Conservation (phyloP, 92 coral and sea anemone genomes). For the Porites divaricata region DNA sequence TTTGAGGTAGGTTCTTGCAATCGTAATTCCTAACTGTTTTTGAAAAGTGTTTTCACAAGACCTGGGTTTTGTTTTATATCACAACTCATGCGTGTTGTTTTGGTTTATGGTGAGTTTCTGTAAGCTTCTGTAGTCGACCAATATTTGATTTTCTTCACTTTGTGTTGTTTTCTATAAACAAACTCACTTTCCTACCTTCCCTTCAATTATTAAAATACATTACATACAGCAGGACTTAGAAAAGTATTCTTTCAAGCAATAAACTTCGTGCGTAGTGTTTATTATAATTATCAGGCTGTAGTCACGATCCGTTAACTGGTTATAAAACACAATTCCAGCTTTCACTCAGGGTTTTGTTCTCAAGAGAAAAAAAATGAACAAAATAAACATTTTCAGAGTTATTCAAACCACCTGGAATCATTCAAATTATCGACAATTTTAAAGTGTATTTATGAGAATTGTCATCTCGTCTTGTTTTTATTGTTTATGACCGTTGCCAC, state of each 20-base stretch:
- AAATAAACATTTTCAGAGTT: no score
- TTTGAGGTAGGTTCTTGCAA: background rate
- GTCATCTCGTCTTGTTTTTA: background rate
- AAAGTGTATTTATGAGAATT: background rate
- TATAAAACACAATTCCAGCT: background rate
- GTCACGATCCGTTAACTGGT: background rate
- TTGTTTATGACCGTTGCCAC: background rate
- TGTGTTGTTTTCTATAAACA: no score
- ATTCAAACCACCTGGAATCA: background rate
- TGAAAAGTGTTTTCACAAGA: background rate
- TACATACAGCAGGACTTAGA: background rate
- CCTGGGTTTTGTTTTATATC: background rate
- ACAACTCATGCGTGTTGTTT: no score
- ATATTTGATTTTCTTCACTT: no score
- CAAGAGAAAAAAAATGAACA: background rate
- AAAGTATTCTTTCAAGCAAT: no score
- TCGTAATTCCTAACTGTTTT: background rate
- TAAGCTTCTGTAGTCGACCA: no score
- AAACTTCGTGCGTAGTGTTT: background rate
- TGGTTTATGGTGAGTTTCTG: no score
- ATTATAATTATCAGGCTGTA: background rate
- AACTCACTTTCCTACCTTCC: no score
- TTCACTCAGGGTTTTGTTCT: no score
- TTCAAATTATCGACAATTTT: background rate
- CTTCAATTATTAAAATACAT: no score